A percentile compares a stretch with the other conserved stretches of the same genome.
These are phyloP conservation scores for Cotesia chilonis DNA, from an alignment of 1,140 invertebrate genomes.

Conservation along the genomic window DNA sequence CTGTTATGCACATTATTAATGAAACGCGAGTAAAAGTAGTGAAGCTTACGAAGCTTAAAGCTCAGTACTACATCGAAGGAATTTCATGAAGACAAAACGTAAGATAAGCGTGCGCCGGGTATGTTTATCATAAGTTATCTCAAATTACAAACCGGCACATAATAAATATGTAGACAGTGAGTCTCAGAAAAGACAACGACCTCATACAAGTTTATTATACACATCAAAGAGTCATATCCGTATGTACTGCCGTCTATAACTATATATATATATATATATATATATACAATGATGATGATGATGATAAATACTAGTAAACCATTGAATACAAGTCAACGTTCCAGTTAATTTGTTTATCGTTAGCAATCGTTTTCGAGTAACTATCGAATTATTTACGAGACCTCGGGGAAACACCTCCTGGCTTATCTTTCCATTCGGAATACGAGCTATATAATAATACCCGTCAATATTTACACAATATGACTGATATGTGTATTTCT, in stretches of 20 bases:
- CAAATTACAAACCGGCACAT: slow-evolving; percentile 19
- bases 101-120: background rate
- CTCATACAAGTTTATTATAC: slow-evolving; percentile 4
- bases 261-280: background rate
- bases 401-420: slow-evolving; percentile 22
- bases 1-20: background rate
- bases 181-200: slow-evolving; percentile 25
- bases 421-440: slow-evolving; percentile 17
- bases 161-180: background rate
- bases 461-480: slow-evolving; percentile 10
- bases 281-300: background rate
- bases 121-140: background rate
- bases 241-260: background rate
- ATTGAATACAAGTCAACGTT: slow-evolving; percentile 4
- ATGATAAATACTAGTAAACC: background rate
- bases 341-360: slow-evolving; percentile 12
- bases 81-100: slow-evolving; percentile 28
- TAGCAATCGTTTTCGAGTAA: slow-evolving; percentile 9
- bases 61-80: slow-evolving; percentile 5
- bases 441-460: background rate
- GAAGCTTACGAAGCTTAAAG: background rate
- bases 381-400: slow-evolving; percentile 19
- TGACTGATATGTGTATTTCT: slow-evolving; percentile 12
- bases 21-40: too few species aligned
- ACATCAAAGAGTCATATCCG: background rate